Percentiles rank a stretch among this genome's conserved stretches.
Conservation (phyloP, 2,797 vertebrate species). For the Amazona ochrocephala region DNA sequence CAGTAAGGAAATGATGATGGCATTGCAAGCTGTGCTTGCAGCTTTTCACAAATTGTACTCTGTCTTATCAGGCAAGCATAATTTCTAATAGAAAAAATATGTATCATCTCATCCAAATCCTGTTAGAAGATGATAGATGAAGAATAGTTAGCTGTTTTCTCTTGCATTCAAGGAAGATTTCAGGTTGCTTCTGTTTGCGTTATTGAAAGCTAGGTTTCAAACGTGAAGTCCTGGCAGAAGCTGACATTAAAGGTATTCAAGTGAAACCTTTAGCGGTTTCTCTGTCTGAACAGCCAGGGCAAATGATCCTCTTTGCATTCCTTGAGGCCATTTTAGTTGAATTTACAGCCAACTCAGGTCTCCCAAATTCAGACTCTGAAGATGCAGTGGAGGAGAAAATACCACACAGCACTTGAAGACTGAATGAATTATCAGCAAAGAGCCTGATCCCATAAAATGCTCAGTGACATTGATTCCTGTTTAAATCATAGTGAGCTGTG, state of each 20-base stretch:
- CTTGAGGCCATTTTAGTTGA: background rate
- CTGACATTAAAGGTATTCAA: background rate
- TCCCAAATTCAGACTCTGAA: background rate
- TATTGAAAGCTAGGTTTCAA: conserved; percentile 6
- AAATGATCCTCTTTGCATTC: background rate
- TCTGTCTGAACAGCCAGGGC: background rate
- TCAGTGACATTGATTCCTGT: background rate
- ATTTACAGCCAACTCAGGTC: background rate
- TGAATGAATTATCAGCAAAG: background rate
- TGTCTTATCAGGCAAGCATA: background rate
- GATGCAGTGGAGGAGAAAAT: conserved; percentile 17
- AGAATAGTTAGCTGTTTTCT: background rate
- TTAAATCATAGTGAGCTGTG: conserved; percentile 13
- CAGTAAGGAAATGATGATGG: background rate
- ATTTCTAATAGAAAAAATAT: conserved; percentile 26
- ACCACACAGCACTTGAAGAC: background rate
- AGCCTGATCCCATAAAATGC: background rate
- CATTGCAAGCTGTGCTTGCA: background rate
- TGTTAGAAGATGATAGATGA: background rate
- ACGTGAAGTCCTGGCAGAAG: background rate
- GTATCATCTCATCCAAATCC: background rate
- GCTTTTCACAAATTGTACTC: background rate
- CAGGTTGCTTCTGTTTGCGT: background rate
- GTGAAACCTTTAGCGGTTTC: background rate
- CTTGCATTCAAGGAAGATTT: background rate